Evolutionary conservation across 2,888 invertebrate species (phyloP).

Genomic region (Calameuta pallipes): DNA sequence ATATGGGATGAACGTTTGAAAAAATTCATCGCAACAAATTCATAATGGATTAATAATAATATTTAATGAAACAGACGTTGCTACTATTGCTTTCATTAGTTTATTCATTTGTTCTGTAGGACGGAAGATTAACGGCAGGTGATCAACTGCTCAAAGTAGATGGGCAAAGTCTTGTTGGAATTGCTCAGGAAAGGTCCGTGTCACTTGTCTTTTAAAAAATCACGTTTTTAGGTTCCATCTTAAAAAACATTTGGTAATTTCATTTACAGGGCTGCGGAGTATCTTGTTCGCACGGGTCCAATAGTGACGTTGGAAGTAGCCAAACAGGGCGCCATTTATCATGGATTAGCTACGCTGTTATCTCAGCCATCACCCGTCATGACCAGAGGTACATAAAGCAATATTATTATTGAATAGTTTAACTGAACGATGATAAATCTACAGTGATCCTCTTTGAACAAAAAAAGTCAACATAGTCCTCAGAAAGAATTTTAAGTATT

Average conservation of each 20-base stretch:
- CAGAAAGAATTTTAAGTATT: neutral
- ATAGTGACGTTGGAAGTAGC: conserved; percentile 95
- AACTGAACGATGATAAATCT: neutral
- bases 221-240: neutral
- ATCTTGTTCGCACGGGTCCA: conserved; percentile 93
- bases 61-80: neutral
- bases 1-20: neutral
- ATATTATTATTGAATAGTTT: neutral
- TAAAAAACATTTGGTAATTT: neutral
- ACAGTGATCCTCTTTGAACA: neutral
- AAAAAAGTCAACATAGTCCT: neutral
- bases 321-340: conserved; percentile 97
- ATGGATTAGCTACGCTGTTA: conserved; percentile 92
- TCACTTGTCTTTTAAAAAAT: conserved; percentile 37
- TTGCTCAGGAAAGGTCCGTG: conserved; percentile 74
- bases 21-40: neutral
- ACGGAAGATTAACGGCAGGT: conserved; percentile 94
- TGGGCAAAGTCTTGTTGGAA: conserved; percentile 90
- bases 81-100: conserved; percentile 13
- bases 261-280: conserved; percentile 86
- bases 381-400: conserved; percentile 73
- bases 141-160: conserved; percentile 98
- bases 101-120: conserved; percentile 66
- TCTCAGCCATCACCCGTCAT: conserved; percentile 91
- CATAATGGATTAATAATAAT: neutral